Evolutionary conservation across 2,888 invertebrate species (phyloP).

Genomic region (Drosophila austrosaltans): DNA sequence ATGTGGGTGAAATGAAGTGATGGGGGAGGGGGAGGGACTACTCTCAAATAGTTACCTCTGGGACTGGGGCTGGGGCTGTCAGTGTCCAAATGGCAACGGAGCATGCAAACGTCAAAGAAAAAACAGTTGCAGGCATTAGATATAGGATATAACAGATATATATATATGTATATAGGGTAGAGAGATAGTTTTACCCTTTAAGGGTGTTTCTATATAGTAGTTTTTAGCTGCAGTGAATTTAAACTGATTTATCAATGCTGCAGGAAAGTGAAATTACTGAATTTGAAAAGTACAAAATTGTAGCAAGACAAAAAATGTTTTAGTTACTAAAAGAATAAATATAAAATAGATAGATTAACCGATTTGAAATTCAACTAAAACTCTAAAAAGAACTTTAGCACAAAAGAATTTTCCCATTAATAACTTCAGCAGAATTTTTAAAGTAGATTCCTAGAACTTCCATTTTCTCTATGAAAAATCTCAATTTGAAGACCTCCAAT

Average conservation of each 20-base stretch:
- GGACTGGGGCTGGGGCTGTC: conserved; percentile 37
- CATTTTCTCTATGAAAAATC: too few species aligned
- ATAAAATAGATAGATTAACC: too few species aligned
- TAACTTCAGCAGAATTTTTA: too few species aligned
- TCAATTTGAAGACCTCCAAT: too few species aligned
- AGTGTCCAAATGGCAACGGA: conserved; percentile 70
- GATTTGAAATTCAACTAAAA: background rate
- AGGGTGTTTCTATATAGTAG: background rate
- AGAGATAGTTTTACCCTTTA: conserved; percentile 12
- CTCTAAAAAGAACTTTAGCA: background rate
- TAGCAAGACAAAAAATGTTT: too few species aligned
- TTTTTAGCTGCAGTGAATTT: conserved; percentile 22
- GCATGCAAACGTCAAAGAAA: conserved; percentile 74
- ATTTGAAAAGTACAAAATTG: too few species aligned
- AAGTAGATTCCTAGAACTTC: too few species aligned
- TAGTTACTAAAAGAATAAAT: too few species aligned
- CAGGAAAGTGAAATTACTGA: too few species aligned
- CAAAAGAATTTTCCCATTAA: too few species aligned
- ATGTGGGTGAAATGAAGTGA: conserved; percentile 15
- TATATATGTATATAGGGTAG: conserved; percentile 15
- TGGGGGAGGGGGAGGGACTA: background rate
- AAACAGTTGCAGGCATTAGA: conserved; percentile 62
- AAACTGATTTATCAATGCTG: background rate
- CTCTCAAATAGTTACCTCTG: background rate
- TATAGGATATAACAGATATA: conserved; percentile 36